Percentiles rank a stretch among this genome's conserved stretches.
phyloP scores from a whole-genome alignment of 2,797 vertebrate genomes.

The Toxotes lorentzi region DNA sequence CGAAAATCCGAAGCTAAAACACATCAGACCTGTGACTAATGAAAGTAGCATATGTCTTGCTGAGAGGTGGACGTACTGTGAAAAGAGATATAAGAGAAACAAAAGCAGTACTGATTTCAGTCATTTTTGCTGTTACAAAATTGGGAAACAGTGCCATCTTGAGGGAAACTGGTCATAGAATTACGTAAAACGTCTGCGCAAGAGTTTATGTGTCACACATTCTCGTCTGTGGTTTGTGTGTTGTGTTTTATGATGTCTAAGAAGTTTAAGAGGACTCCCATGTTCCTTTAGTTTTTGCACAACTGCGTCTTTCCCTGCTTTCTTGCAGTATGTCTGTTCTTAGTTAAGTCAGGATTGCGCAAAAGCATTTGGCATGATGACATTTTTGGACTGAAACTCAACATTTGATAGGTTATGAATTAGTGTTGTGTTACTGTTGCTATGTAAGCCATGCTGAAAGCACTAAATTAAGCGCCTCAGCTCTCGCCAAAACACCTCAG shows the following conservation, averaged over 20 bases:
- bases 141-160: slow-evolving; percentile 16
- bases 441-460: slow-evolving; percentile 24
- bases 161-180: slow-evolving; percentile 3
- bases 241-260: slow-evolving; percentile 1
- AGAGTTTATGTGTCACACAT: neutral
- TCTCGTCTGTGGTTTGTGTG: slow-evolving; percentile 15
- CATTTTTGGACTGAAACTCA: slow-evolving; percentile 52
- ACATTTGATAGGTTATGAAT: slow-evolving; percentile 39
- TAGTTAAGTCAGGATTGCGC: slow-evolving; percentile 37
- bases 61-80: neutral
- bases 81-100: neutral
- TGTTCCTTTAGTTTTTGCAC: slow-evolving; percentile 21
- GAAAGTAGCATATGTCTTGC: neutral
- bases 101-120: neutral
- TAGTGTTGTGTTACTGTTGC: slow-evolving; percentile 39
- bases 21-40: neutral
- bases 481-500: slow-evolving; percentile 23
- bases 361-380: slow-evolving; percentile 50
- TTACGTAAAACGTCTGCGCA: slow-evolving; percentile 19
- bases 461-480: slow-evolving; percentile 13
- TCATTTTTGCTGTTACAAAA: too few relatives aligned
- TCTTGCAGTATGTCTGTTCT: slow-evolving; percentile 47
- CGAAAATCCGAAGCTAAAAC: neutral
- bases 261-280: slow-evolving; percentile 6
- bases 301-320: neutral